Evolutionary conservation across 1,140 invertebrate species (phyloP).

Genomic region (Sipha flava): DNA sequence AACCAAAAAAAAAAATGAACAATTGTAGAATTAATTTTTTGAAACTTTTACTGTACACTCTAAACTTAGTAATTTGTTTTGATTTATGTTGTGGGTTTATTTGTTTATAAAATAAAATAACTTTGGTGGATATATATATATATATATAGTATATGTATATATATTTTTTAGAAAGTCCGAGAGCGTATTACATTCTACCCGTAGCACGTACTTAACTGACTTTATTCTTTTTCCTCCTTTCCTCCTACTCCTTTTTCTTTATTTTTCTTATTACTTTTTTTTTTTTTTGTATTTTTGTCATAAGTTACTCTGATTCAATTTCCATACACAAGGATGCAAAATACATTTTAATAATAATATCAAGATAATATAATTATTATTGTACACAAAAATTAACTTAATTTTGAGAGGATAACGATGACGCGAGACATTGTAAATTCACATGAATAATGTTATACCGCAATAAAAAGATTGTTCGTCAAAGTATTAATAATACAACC

Average conservation of each 20-base stretch:
- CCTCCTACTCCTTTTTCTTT: background rate
- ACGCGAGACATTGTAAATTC: background rate
- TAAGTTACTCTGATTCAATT: background rate
- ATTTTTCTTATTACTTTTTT: no score
- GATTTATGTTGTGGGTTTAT: slow-evolving; percentile 2
- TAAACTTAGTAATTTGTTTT: slow-evolving; percentile 6
- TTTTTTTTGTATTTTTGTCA: no score
- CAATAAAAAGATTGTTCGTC: background rate
- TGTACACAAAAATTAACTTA: no score
- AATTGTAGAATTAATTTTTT: background rate
- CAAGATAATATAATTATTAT: no score
- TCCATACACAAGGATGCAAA: background rate
- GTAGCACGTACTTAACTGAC: background rate
- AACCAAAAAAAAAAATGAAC: background rate
- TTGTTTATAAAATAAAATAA: background rate
- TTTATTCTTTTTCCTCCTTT: background rate
- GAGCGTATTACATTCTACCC: background rate
- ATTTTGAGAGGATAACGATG: background rate
- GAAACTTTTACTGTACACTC: background rate
- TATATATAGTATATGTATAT: no score
- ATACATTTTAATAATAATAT: background rate
- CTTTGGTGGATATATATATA: no score
- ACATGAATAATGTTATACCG: no score
- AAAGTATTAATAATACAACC: background rate
- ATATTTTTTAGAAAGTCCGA: background rate